phyloP scores from a whole-genome alignment of 1,140 invertebrate species.

The Micrasema minimum region DNA sequence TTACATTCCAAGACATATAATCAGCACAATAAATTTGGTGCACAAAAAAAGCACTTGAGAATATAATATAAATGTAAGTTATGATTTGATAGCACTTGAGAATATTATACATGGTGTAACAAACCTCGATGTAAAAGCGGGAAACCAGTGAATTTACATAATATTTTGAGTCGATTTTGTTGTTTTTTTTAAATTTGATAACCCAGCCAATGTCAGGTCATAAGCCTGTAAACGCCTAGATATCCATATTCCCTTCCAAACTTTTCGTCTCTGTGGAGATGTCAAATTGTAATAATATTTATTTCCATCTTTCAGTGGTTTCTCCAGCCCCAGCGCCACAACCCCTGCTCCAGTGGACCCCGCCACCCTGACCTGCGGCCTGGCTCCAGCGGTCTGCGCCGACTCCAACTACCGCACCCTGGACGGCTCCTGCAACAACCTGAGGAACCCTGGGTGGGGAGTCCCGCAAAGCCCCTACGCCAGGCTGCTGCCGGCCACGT shows the following conservation, averaged over 20 bases:
- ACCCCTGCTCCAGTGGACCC: constrained; percentile 42
- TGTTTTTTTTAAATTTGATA: not conserved
- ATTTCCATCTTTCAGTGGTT: not conserved
- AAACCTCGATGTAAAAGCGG: too few species aligned
- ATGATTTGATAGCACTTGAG: too few species aligned
- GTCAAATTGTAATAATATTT: not conserved
- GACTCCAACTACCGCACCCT: constrained; percentile 75
- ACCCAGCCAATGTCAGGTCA: not conserved
- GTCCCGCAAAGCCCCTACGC: constrained; percentile 74
- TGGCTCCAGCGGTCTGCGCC: constrained; percentile 43
- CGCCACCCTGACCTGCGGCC: constrained; percentile 47
- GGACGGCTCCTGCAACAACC: constrained; percentile 90
- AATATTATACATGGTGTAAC: too few species aligned
- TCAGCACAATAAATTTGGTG: too few species aligned
- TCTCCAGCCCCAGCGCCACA: not conserved
- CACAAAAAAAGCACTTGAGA: too few species aligned
- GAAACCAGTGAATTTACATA: too few species aligned
- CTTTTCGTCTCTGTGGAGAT: not conserved
- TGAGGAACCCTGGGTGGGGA: constrained; percentile 77
- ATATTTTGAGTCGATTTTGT: not conserved
- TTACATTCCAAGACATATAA: too few species aligned
- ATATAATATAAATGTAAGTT: too few species aligned
- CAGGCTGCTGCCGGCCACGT: constrained; percentile 82
- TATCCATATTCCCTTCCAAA: not conserved
- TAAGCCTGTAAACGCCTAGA: not conserved